These are phyloP conservation scores for Sitobion miscanthi DNA, from an alignment of 1,140 invertebrate genomes.

Conservation along the genomic window DNA sequence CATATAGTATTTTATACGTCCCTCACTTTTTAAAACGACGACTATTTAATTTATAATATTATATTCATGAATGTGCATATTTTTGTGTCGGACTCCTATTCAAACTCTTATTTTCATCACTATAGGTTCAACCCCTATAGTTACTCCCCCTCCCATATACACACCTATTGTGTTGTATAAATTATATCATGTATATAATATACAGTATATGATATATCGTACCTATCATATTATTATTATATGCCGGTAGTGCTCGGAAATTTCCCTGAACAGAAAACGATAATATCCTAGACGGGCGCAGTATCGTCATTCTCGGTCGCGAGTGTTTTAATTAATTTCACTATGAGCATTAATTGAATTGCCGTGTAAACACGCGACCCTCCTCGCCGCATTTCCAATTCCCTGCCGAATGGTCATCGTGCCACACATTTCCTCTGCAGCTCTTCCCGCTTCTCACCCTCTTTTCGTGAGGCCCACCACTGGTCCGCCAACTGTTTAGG, in stretches of 20 bases:
- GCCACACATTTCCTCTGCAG: background rate
- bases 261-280: background rate
- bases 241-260: background rate
- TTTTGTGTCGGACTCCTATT: too few species aligned
- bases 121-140: too few species aligned
- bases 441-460: background rate
- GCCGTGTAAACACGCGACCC: background rate
- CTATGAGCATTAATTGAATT: constrained; percentile 6
- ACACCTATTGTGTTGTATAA: too few species aligned
- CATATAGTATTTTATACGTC: too few species aligned
- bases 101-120: background rate
- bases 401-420: background rate
- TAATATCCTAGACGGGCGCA: background rate
- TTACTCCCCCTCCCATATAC: background rate
- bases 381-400: background rate
- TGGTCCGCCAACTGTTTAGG: background rate
- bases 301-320: background rate
- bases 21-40: too few species aligned
- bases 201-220: background rate
- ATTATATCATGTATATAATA: background rate
- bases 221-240: background rate
- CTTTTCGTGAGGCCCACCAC: background rate
- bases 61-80: background rate
- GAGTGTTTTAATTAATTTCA: constrained; percentile 24
- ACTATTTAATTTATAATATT: too few species aligned